phyloP scores from a whole-genome alignment of 2,888 invertebrate species.

The Zele albiditarsus region DNA sequence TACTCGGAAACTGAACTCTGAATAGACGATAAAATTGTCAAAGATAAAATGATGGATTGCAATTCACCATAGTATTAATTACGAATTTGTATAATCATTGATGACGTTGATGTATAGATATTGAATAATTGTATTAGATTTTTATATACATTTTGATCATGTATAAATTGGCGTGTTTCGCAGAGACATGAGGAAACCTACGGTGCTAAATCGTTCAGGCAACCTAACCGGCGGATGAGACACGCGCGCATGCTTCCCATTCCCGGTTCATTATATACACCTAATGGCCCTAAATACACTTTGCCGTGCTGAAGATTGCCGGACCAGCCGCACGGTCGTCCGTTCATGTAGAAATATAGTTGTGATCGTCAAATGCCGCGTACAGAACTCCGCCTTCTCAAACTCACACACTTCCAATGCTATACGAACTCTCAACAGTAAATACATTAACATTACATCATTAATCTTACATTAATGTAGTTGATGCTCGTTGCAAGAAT shows the following conservation, averaged over 20 bases:
- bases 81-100: neutral
- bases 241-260: constrained; percentile 16
- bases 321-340: constrained; percentile 4
- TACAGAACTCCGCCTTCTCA: too few relatives aligned
- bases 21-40: neutral
- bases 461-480: too few relatives aligned
- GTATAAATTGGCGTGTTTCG: neutral
- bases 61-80: neutral
- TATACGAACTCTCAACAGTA: too few relatives aligned
- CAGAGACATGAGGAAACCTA: too few relatives aligned
- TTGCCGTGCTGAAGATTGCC: constrained; percentile 47
- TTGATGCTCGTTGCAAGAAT: too few relatives aligned
- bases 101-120: neutral
- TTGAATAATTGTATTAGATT: too few relatives aligned
- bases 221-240: neutral
- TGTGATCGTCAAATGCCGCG: neutral
- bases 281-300: constrained; percentile 47
- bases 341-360: constrained; percentile 24
- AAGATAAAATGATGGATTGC: neutral
- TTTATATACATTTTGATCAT: neutral
- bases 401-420: too few relatives aligned
- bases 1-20: neutral
- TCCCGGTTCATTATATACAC: constrained; percentile 35
- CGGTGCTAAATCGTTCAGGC: too few relatives aligned
- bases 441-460: too few relatives aligned